These are phyloP conservation scores for Anagrus nilaparvatae DNA, from an alignment of 1,140 invertebrate species.

Conservation along the genomic window DNA sequence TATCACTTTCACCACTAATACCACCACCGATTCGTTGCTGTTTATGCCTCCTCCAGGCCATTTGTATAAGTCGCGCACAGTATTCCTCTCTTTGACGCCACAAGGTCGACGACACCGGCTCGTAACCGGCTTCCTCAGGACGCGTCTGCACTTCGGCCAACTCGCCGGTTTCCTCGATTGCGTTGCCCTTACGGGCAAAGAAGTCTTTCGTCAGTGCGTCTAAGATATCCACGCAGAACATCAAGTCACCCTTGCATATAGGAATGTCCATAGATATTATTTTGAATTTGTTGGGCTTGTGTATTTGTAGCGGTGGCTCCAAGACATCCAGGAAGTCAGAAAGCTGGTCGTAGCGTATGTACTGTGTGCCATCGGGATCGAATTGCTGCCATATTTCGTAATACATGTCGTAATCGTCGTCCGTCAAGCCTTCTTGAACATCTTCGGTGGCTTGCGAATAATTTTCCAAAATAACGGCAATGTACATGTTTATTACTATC, in stretches of 20 bases:
- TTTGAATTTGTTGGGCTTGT: slow-evolving; percentile 98
- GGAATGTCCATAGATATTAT: slow-evolving; percentile 98
- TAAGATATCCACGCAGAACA: slow-evolving; percentile 96
- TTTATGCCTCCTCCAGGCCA: slow-evolving; percentile 83
- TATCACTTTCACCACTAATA: slow-evolving; percentile 41
- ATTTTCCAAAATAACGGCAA: slow-evolving; percentile 97
- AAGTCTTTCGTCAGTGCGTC: slow-evolving; percentile 94
- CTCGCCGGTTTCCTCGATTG: slow-evolving; percentile 80
- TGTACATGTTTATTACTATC: slow-evolving; percentile 99
- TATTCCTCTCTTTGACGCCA: slow-evolving; percentile 93
- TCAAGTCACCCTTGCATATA: slow-evolving; percentile 92
- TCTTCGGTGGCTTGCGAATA: slow-evolving; percentile 95
- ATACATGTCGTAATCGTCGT: slow-evolving; percentile 99
- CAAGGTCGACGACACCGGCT: slow-evolving; percentile 84
- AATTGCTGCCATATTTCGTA: slow-evolving; percentile 99
- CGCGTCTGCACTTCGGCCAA: slow-evolving; percentile 63
- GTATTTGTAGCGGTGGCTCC: slow-evolving; percentile 88
- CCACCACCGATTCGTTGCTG: slow-evolving; percentile 49
- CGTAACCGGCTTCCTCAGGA: slow-evolving; percentile 78
- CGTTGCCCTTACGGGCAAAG: slow-evolving; percentile 88
- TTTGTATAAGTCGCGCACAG: slow-evolving; percentile 88
- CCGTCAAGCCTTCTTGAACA: slow-evolving; percentile 94
- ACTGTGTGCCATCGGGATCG: slow-evolving; percentile 95
- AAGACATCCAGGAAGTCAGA: slow-evolving; percentile 92
- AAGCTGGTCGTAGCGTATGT: slow-evolving; percentile 86